phyloP scores from a whole-genome alignment of 2,797 vertebrate genomes.

The Pempheris klunzingeri region DNA sequence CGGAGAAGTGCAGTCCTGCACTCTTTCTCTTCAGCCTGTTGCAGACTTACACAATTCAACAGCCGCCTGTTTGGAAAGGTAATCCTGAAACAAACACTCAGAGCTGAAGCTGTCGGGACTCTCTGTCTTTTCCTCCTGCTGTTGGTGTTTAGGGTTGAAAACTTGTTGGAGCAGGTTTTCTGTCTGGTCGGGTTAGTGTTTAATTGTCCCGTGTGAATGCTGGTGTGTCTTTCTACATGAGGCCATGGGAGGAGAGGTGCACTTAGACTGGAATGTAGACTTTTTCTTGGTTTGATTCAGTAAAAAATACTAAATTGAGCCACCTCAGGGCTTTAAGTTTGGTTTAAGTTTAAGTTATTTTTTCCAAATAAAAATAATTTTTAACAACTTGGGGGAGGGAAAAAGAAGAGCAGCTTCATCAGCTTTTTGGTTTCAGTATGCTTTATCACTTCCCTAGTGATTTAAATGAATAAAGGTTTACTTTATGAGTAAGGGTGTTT shows the following conservation, averaged over 20 bases:
- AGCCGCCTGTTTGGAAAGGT: conserved; percentile 32
- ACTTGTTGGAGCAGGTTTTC: conserved; percentile 71
- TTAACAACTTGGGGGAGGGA: conserved; percentile 1
- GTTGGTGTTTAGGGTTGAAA: conserved; percentile 32
- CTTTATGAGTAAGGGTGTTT: not conserved
- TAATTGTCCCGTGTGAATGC: conserved; percentile 28
- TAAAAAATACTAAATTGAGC: not conserved
- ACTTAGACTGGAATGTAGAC: not conserved
- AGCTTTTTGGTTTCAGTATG: not conserved
- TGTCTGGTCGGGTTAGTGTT: conserved; percentile 49
- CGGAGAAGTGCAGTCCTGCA: not conserved
- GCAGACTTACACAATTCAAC: conserved; percentile 7
- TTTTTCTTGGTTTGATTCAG: not conserved
- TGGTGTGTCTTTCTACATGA: not conserved
- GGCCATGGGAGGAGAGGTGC: not conserved
- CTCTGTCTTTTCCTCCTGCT: not conserved
- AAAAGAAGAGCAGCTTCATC: not conserved
- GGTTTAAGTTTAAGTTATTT: not conserved
- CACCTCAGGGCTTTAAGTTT: not conserved
- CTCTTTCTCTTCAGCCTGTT: conserved; percentile 7
- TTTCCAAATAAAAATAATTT: conserved; percentile 1
- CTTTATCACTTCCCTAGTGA: not conserved
- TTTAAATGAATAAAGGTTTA: not conserved
- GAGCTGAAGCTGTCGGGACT: not conserved
- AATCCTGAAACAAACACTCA: conserved; percentile 24